Conservation (phyloP, 2,797 vertebrate species). For the Lycodopsis pacificus region DNA sequence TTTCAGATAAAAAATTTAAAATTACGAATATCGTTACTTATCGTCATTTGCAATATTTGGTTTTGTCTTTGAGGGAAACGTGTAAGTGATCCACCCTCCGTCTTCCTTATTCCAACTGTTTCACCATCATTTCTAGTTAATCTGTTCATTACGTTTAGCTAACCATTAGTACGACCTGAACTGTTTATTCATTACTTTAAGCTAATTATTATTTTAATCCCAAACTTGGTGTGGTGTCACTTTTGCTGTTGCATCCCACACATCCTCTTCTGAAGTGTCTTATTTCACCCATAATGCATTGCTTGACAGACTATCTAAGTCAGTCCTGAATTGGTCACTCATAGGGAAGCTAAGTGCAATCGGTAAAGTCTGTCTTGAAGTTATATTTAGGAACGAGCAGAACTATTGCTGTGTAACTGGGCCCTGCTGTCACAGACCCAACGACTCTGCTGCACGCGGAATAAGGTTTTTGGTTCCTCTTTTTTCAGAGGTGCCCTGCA, state of each 20-base stretch:
- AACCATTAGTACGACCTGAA: too few species aligned
- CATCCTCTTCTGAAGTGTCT: too few species aligned
- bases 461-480: conserved; percentile 45
- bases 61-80: not conserved
- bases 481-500: conserved; percentile 60
- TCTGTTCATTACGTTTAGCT: too few species aligned
- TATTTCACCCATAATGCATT: too few species aligned
- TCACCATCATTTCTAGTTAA: too few species aligned
- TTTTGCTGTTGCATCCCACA: too few species aligned
- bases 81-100: not conserved
- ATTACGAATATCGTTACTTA: not conserved
- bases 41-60: not conserved
- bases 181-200: too few species aligned
- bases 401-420: not conserved
- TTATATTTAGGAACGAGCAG: not conserved
- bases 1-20: not conserved
- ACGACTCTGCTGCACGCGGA: conserved; percentile 3
- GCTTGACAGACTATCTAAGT: too few species aligned
- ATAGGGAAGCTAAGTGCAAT: not conserved
- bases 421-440: not conserved
- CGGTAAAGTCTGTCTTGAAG: not conserved
- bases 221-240: too few species aligned
- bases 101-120: not conserved
- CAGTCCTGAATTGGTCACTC: too few species aligned
- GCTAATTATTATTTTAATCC: too few species aligned